Conservation (phyloP, 1,140 invertebrate genomes). For the Sesamia nonagrioides region DNA sequence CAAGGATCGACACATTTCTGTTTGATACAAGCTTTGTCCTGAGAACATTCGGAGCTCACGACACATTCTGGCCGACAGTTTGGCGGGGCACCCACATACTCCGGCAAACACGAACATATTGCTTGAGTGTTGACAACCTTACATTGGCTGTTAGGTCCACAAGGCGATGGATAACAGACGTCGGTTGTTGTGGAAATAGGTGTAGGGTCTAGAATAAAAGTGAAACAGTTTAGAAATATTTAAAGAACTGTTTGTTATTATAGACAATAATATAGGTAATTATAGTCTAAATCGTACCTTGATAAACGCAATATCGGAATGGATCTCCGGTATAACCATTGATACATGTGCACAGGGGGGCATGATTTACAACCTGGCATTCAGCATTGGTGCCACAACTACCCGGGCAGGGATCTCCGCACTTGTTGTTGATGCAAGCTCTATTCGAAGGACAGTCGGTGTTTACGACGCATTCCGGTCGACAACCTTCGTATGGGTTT, state of each 20-base stretch:
- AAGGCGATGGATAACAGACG: conserved; percentile 89
- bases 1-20: conserved; percentile 90
- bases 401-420: conserved; percentile 90
- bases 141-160: conserved; percentile 91
- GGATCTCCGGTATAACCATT: conserved; percentile 92
- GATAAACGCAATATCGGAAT: conserved; percentile 89
- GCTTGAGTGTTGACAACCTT: conserved; percentile 86
- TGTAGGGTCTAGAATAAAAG: conserved; percentile 69
- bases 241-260: neutral
- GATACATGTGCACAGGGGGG: conserved; percentile 90
- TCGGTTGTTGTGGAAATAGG: conserved; percentile 71
- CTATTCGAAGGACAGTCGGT: conserved; percentile 90
- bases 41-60: conserved; percentile 89
- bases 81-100: conserved; percentile 89
- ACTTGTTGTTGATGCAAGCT: conserved; percentile 89
- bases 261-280: neutral
- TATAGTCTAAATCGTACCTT: conserved; percentile 64
- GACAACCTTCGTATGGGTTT: conserved; percentile 92
- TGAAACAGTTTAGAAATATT: conserved; percentile 8
- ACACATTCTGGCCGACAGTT: conserved; percentile 89
- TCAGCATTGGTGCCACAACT: conserved; percentile 89
- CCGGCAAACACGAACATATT: conserved; percentile 90
- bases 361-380: conserved; percentile 91
- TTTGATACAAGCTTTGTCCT: conserved; percentile 89
- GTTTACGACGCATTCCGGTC: conserved; percentile 91